phyloP scores from a whole-genome alignment of 2,797 vertebrate species.

The Sebastes flavidus region DNA sequence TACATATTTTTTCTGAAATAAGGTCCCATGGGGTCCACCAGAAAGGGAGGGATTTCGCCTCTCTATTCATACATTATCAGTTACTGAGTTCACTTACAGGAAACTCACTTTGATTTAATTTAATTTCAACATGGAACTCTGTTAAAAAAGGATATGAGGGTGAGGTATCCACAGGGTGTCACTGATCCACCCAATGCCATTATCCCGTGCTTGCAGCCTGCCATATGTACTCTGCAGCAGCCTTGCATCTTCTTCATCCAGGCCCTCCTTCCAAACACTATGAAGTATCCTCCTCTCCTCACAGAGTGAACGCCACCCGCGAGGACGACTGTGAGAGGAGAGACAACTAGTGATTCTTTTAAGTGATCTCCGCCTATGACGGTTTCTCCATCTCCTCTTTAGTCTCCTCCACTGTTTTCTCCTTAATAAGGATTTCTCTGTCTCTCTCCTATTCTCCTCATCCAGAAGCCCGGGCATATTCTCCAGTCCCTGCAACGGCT shows the following conservation, averaged over 20 bases:
- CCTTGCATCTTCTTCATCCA: constrained; percentile 92
- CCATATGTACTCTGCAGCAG: constrained; percentile 89
- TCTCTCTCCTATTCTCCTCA: constrained; percentile 20
- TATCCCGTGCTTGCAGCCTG: constrained; percentile 86
- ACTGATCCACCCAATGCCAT: constrained; percentile 89
- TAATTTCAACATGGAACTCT: not conserved
- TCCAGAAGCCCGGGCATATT: constrained; percentile 70
- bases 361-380: constrained; percentile 76
- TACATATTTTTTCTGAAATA: no score
- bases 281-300: constrained; percentile 92
- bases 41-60: no score
- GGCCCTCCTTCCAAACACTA: constrained; percentile 90
- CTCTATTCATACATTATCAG: not conserved
- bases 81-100: not conserved
- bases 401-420: constrained; percentile 67
- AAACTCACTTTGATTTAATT: not conserved
- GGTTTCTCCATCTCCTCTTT: constrained; percentile 68
- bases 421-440: constrained; percentile 24
- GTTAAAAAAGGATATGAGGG: constrained; percentile 93
- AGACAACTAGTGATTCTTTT: constrained; percentile 66
- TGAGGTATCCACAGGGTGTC: constrained; percentile 93
- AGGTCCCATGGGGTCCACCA: no score
- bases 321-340: constrained; percentile 72
- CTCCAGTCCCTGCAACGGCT: constrained; percentile 85
- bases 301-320: constrained; percentile 80